A percentile compares a stretch with the other conserved stretches of the same genome.
Conservation (phyloP, 2,888 invertebrate genomes). For the Machimus atricapillus region DNA sequence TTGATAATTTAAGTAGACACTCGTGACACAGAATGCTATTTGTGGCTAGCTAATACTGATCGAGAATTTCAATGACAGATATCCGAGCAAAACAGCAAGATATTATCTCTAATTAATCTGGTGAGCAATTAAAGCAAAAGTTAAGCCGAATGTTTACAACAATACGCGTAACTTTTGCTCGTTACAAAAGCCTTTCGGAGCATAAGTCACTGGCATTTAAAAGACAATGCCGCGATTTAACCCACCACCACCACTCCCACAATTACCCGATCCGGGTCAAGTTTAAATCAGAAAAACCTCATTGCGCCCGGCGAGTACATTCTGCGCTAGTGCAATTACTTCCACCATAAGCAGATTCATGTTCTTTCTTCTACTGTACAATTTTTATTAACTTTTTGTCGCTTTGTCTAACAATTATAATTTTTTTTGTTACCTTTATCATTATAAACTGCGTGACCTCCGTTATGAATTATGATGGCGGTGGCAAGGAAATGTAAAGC, state of each 20-base stretch:
- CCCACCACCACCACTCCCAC: not conserved
- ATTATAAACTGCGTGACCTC: not conserved
- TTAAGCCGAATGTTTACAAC: not conserved
- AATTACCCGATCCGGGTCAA: slow-evolving; percentile 4
- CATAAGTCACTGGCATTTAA: not conserved
- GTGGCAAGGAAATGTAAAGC: not conserved
- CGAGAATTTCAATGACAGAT: not conserved
- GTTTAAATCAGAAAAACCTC: not conserved
- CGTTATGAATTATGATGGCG: not conserved
- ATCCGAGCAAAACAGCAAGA: not conserved
- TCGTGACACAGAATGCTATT: not conserved
- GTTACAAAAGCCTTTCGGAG: not conserved
- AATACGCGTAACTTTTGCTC: not conserved
- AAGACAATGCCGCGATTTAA: not conserved
- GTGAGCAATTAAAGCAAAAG: not conserved
- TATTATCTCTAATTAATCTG: not conserved
- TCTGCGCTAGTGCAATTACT: not conserved
- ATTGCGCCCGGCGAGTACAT: not conserved
- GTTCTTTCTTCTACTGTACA: not conserved
- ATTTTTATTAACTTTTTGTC: not conserved
- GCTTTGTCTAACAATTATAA: not conserved
- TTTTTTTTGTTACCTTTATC: not conserved
- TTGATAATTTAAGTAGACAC: not conserved
- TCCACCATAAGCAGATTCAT: not conserved
- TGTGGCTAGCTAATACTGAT: not conserved